Percentiles rank a stretch among this genome's conserved stretches.
phyloP scores from a whole-genome alignment of 2,888 invertebrate species.

The Callyntrura guangdongensis region DNA sequence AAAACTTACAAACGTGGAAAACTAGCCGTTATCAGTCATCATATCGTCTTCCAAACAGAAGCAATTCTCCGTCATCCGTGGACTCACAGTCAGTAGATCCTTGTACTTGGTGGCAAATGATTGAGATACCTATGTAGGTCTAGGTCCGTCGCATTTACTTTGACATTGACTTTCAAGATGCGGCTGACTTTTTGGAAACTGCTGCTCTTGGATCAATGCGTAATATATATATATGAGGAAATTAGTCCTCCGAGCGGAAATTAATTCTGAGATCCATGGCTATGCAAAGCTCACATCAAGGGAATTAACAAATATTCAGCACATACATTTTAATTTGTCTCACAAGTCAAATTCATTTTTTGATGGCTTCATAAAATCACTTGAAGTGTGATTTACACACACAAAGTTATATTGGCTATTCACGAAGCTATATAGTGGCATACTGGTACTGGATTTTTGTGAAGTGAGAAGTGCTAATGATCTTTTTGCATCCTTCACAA shows the following conservation, averaged over 20 bases:
- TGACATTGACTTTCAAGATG: constrained; percentile 72
- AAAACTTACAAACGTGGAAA: constrained; percentile 22
- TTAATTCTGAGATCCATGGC: background rate
- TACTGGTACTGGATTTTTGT: constrained; percentile 6
- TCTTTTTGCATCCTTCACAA: constrained; percentile 44
- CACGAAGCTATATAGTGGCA: background rate
- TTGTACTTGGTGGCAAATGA: too few relatives aligned
- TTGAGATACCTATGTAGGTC: constrained; percentile 58
- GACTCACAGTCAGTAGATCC: background rate
- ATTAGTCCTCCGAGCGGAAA: background rate
- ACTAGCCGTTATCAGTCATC: background rate
- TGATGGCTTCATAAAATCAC: constrained; percentile 3
- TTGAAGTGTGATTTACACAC: background rate
- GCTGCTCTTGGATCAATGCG: constrained; percentile 39
- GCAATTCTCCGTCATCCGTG: background rate
- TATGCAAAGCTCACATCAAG: constrained; percentile 1
- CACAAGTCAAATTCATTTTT: background rate
- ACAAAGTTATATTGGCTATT: background rate
- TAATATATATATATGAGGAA: constrained; percentile 19
- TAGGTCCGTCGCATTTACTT: constrained; percentile 69
- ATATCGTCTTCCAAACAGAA: too few relatives aligned
- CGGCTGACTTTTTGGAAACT: constrained; percentile 67
- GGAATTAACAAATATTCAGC: background rate
- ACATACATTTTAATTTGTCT: background rate
- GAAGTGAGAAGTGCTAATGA: background rate